Conservation (phyloP, 1,140 invertebrate species). For the Plutomurus gul region DNA sequence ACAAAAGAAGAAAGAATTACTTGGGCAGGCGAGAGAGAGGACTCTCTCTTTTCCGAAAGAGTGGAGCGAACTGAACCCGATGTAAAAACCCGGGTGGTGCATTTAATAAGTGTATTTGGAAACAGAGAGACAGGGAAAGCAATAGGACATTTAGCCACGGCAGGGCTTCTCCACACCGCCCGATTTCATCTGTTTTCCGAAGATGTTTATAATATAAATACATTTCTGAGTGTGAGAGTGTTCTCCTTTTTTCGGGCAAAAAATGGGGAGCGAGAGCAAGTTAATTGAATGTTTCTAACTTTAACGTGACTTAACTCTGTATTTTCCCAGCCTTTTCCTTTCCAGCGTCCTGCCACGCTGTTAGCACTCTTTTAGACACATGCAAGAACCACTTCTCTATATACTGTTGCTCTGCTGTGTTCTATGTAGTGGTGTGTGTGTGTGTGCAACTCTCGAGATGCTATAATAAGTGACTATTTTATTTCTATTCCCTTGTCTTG, state of each 20-base stretch:
- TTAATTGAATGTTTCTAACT: conserved; percentile 21
- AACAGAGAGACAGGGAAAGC: neutral
- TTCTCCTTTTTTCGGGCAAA: neutral
- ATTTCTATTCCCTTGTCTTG: neutral
- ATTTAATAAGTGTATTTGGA: conserved; percentile 15
- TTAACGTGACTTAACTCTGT: neutral
- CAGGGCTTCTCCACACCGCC: neutral
- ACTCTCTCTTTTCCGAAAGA: neutral
- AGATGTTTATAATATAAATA: conserved; percentile 23
- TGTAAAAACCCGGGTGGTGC: conserved; percentile 18
- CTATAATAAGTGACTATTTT: neutral
- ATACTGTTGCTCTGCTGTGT: too few relatives aligned
- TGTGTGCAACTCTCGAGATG: too few relatives aligned
- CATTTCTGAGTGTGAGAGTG: neutral
- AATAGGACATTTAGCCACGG: conserved; percentile 8
- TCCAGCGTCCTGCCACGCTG: neutral
- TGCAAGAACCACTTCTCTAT: too few relatives aligned
- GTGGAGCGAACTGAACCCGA: neutral
- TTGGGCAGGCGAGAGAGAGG: neutral
- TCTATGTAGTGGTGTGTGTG: too few relatives aligned
- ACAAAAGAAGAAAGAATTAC: conserved; percentile 8
- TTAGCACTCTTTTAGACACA: too few relatives aligned
- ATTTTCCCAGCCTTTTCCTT: neutral
- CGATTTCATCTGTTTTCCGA: neutral
- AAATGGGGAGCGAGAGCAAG: conserved; percentile 4